These are phyloP conservation scores for Dasypogon diadema DNA, from an alignment of 2,888 invertebrate species.

Conservation along the genomic window DNA sequence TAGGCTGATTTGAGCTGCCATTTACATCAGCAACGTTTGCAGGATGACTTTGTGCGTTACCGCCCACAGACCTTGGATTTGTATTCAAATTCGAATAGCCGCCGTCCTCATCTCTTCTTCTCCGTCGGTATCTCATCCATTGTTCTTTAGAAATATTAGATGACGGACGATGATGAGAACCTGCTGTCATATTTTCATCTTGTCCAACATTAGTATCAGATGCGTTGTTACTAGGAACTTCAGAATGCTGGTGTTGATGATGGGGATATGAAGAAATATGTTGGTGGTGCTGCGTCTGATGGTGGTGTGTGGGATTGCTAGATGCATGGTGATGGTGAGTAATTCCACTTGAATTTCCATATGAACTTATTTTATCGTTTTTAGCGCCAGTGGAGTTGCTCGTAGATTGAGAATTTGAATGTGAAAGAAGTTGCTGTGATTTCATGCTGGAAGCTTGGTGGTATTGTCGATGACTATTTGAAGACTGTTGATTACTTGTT, in stretches of 20 bases:
- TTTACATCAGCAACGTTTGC: not conserved
- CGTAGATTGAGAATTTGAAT: constrained; percentile 55
- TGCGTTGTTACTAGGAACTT: constrained; percentile 44
- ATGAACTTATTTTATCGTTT: constrained; percentile 59
- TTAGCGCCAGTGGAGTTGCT: constrained; percentile 59
- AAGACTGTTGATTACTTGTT: constrained; percentile 54
- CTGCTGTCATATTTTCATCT: constrained; percentile 20
- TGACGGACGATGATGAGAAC: constrained; percentile 53
- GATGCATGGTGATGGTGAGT: constrained; percentile 57
- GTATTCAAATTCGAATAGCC: constrained; percentile 53
- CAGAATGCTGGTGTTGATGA: constrained; percentile 49
- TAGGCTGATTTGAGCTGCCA: constrained; percentile 10
- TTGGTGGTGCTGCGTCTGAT: constrained; percentile 60
- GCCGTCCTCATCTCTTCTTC: constrained; percentile 67
- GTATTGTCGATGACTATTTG: constrained; percentile 60
- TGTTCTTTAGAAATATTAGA: constrained; percentile 64
- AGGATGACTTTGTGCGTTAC: constrained; percentile 25
- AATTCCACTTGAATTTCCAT: constrained; percentile 60
- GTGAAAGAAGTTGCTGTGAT: constrained; percentile 57
- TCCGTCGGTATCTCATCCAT: constrained; percentile 68
- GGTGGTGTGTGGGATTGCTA: constrained; percentile 55
- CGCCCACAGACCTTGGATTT: constrained; percentile 39
- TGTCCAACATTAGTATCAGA: constrained; percentile 58
- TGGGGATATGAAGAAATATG: constrained; percentile 49
- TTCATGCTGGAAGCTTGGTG: constrained; percentile 56